Evolutionary conservation across 2,113 vertebrate species (phyloP).

Genomic region (Pholis gunnellus): DNA sequence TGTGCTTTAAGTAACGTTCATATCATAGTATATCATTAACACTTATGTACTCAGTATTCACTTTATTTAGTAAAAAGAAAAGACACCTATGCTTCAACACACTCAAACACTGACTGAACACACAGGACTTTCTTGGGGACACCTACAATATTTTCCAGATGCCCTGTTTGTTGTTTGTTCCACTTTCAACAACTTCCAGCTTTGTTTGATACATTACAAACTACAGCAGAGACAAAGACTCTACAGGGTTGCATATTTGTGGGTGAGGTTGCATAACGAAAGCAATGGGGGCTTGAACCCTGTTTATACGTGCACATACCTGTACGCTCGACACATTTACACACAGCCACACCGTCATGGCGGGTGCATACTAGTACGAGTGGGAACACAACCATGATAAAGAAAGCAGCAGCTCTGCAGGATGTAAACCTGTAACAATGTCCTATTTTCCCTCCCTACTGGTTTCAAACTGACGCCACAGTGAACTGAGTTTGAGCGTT

Average conservation of each 20-base stretch:
- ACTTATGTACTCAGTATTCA: too few relatives aligned
- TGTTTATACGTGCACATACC: not conserved
- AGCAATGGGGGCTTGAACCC: not conserved
- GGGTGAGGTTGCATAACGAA: not conserved
- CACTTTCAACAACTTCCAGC: not conserved
- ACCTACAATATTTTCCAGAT: not conserved
- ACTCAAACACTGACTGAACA: not conserved
- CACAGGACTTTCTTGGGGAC: not conserved
- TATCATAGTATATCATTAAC: too few relatives aligned
- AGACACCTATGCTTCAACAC: too few relatives aligned
- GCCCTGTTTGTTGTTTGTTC: not conserved
- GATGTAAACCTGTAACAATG: not conserved
- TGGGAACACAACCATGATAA: not conserved
- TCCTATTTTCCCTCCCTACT: not conserved
- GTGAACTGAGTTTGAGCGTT: slow-evolving; percentile 19
- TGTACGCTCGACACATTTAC: not conserved
- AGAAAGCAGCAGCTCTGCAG: not conserved
- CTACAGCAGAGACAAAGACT: not conserved
- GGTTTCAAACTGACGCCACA: not conserved
- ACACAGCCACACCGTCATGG: not conserved
- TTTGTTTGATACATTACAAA: not conserved
- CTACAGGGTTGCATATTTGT: not conserved
- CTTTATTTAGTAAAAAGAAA: too few relatives aligned
- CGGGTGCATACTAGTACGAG: not conserved
- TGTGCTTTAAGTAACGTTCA: too few relatives aligned